Percentiles rank a stretch among this genome's conserved stretches.
Evolutionary conservation across 2,113 vertebrate genomes (phyloP).

Genomic region (Saimiri boliviensis): DNA sequence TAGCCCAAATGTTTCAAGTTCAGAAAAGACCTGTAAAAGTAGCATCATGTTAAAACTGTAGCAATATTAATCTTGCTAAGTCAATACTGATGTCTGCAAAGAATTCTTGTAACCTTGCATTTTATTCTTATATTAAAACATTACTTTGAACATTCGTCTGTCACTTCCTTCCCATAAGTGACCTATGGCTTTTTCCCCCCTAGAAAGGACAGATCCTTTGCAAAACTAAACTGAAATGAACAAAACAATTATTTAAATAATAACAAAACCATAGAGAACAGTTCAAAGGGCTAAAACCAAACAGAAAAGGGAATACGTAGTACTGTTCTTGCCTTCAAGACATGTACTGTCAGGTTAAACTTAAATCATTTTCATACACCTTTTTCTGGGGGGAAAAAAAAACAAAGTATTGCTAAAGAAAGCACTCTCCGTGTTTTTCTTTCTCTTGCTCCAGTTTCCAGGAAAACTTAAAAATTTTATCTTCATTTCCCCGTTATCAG

Average conservation of each 20-base stretch:
- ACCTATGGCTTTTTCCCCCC: not conserved
- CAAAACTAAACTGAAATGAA: constrained; percentile 41
- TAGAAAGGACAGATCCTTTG: not conserved
- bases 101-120: not conserved
- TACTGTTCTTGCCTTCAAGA: not conserved
- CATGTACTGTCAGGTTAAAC: not conserved
- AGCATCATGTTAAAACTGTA: constrained; percentile 35
- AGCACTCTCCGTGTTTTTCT: constrained; percentile 4
- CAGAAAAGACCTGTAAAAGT: constrained; percentile 47
- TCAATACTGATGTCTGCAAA: constrained; percentile 17
- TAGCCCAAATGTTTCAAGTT: constrained; percentile 18
- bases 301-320: not conserved
- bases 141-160: not conserved
- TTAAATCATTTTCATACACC: not conserved
- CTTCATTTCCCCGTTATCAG: not conserved
- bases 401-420: constrained; percentile 25
- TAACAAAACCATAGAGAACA: not conserved
- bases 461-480: constrained; percentile 25
- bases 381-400: not conserved
- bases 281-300: not conserved
- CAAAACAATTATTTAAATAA: constrained; percentile 35
- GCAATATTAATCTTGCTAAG: not conserved
- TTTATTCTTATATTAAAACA: constrained; percentile 19
- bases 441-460: not conserved
- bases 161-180: not conserved